Conservation (phyloP, 2,797 vertebrate genomes). For the Falco naumanni region DNA sequence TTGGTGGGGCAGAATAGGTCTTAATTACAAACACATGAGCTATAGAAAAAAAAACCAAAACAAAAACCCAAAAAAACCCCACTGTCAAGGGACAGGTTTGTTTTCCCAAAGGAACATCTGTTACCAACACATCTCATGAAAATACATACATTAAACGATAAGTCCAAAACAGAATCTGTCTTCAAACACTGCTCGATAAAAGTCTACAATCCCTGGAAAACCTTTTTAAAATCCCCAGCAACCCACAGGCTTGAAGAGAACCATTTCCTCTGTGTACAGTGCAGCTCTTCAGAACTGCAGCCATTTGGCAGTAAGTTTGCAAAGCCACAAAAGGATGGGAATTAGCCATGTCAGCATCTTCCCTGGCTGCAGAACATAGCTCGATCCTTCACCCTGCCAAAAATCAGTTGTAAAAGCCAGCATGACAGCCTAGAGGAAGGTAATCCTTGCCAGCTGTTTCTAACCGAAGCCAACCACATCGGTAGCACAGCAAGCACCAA, state of each 20-base stretch:
- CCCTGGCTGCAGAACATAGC: slow-evolving; percentile 48
- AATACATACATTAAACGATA: neutral
- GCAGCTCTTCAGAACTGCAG: slow-evolving; percentile 62
- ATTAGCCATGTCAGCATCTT: slow-evolving; percentile 77
- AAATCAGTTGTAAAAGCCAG: slow-evolving; percentile 68
- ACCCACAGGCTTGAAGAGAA: neutral
- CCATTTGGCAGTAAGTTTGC: slow-evolving; percentile 52
- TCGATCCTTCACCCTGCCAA: slow-evolving; percentile 63
- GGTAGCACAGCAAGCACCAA: neutral
- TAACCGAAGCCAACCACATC: neutral
- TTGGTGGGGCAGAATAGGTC: neutral
- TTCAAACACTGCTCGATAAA: slow-evolving; percentile 32
- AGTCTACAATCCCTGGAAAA: slow-evolving; percentile 22
- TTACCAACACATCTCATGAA: neutral
- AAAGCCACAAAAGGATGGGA: slow-evolving; percentile 68
- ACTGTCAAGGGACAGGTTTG: neutral
- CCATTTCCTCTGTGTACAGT: slow-evolving; percentile 59
- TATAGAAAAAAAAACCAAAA: neutral
- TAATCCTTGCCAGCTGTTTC: slow-evolving; percentile 68
- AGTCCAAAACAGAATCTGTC: slow-evolving; percentile 15
- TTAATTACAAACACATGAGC: neutral
- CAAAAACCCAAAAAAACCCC: neutral
- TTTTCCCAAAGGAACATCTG: slow-evolving; percentile 35
- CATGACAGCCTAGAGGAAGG: slow-evolving; percentile 62
- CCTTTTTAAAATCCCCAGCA: slow-evolving; percentile 38